These are phyloP conservation scores for Aplysina aerophoba DNA, from an alignment of 37 sponge, comb jelly and placozoan genomes.

Conservation along the genomic window DNA sequence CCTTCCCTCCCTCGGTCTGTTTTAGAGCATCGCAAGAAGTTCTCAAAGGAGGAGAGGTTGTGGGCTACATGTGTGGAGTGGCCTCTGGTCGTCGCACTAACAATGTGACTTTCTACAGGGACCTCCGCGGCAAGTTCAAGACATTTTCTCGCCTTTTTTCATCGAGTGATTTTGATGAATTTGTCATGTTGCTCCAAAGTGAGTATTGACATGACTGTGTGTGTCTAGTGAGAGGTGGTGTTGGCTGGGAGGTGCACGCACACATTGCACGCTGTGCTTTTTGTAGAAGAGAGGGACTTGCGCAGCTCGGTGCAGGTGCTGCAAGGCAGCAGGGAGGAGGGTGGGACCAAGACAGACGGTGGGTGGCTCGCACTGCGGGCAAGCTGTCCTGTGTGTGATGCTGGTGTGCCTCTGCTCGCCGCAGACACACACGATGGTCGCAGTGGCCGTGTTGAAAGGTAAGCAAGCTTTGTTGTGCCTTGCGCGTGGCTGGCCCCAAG, in stretches of 20 bases:
- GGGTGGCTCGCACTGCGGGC: not conserved
- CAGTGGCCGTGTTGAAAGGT: no score
- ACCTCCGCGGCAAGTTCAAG: constrained; percentile 56
- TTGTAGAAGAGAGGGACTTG: constrained; percentile 64
- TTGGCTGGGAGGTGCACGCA: not conserved
- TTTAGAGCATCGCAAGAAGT: constrained; percentile 19
- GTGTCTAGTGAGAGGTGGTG: not conserved
- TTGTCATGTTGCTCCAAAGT: constrained; percentile 71
- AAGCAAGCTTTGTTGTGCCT: no score
- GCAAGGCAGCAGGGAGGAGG: constrained; percentile 59
- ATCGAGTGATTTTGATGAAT: constrained; percentile 60
- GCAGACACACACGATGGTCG: no score
- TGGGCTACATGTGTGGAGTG: not conserved
- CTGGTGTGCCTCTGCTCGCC: no score
- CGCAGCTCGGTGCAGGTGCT: constrained; percentile 67
- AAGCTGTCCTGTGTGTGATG: no score
- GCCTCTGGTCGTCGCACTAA: not conserved
- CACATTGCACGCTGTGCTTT: not conserved
- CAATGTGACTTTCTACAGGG: constrained; percentile 37
- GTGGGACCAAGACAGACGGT: constrained; percentile 75
- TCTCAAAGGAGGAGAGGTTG: not conserved
- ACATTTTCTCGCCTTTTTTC: constrained; percentile 67
- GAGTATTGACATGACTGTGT: not conserved
- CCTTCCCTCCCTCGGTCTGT: constrained; percentile 3
- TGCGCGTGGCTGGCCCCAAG: no score